Percentiles rank a stretch among this genome's conserved stretches.
phyloP scores from a whole-genome alignment of 2,888 invertebrate species.

The Diaphora mendica region DNA sequence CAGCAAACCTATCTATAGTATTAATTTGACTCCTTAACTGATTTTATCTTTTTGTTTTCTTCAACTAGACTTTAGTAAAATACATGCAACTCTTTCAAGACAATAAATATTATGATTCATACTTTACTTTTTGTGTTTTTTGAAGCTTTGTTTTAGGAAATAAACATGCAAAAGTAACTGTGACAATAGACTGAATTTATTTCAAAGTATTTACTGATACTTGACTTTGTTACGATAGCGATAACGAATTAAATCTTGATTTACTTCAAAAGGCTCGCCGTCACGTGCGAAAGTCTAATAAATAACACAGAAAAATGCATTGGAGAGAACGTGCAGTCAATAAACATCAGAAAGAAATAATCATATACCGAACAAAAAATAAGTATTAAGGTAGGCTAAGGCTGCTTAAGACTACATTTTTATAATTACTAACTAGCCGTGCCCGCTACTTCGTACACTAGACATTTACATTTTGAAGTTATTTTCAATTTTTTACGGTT shows the following conservation, averaged over 20 bases:
- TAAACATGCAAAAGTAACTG: constrained; percentile 15
- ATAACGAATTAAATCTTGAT: constrained; percentile 8
- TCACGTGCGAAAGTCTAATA: neutral
- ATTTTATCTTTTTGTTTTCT: neutral
- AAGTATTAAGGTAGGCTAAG: too few relatives aligned
- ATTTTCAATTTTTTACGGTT: too few relatives aligned
- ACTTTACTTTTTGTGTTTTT: neutral
- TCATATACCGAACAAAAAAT: too few relatives aligned
- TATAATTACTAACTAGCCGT: too few relatives aligned
- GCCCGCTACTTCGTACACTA: too few relatives aligned
- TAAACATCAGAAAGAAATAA: too few relatives aligned
- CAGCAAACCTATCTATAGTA: too few relatives aligned
- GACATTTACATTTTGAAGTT: too few relatives aligned
- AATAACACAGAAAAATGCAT: neutral
- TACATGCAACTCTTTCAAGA: neutral
- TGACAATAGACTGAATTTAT: constrained; percentile 16
- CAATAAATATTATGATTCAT: constrained; percentile 10
- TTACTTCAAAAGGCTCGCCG: constrained; percentile 10
- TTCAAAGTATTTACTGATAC: constrained; percentile 16
- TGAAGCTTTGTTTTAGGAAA: constrained; percentile 1
- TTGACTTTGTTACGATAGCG: constrained; percentile 9
- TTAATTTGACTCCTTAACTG: too few relatives aligned
- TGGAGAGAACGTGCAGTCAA: neutral
- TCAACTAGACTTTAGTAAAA: neutral
- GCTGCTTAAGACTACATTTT: too few relatives aligned